Evolutionary conservation across 2,797 vertebrate species (phyloP).

Genomic region (Eulemur rubriventer): DNA sequence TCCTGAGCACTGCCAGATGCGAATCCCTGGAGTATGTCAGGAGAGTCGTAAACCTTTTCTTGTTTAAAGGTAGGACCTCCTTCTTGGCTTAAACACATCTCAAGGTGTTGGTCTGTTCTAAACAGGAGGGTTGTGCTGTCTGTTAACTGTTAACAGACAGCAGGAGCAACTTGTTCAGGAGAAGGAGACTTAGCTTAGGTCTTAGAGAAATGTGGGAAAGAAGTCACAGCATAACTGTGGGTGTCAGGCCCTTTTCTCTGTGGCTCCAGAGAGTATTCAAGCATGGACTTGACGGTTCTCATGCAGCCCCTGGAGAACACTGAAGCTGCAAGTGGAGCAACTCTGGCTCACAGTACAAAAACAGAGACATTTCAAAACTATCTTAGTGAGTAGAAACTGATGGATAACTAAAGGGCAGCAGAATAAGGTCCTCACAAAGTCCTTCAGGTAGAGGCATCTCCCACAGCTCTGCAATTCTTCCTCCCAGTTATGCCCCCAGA

Average conservation of each 20-base stretch:
- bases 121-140: neutral
- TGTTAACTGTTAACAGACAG: neutral
- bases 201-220: neutral
- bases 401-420: neutral
- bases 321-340: neutral
- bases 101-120: conserved; percentile 7
- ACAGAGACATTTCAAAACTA: neutral
- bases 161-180: neutral
- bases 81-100: conserved; percentile 33
- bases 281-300: neutral
- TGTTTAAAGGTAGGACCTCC: conserved; percentile 53
- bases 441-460: neutral
- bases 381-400: neutral
- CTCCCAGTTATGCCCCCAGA: neutral
- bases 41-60: conserved; percentile 44
- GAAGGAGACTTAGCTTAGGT: neutral
- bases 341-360: neutral
- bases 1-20: conserved; percentile 7
- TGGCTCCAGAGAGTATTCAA: neutral
- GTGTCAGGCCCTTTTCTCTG: neutral
- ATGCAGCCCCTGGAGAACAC: neutral
- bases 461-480: neutral
- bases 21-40: conserved; percentile 17
- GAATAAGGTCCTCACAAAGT: neutral
- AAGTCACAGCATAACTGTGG: neutral